phyloP scores from a whole-genome alignment of 2,113 vertebrate genomes.

The Hipposideros armiger region DNA sequence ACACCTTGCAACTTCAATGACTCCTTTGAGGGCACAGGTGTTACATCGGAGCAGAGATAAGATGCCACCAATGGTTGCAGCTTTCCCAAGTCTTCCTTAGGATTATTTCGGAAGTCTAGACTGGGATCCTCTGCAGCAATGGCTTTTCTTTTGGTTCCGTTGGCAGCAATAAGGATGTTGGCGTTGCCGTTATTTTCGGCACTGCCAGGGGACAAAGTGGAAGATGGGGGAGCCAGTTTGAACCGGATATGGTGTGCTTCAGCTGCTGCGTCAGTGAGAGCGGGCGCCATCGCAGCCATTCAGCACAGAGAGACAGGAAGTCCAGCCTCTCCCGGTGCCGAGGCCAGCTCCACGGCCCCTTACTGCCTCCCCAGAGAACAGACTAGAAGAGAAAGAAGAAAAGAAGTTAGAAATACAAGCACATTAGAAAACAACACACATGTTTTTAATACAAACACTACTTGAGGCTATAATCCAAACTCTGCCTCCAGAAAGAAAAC shows the following conservation, averaged over 20 bases:
- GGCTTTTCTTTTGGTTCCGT: constrained; percentile 94
- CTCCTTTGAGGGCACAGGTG: constrained; percentile 95
- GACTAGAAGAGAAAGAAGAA: constrained; percentile 87
- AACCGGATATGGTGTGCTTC: constrained; percentile 99
- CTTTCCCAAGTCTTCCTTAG: constrained; percentile 94
- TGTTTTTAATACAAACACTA: constrained; percentile 70
- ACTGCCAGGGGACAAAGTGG: constrained; percentile 96
- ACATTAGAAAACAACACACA: constrained; percentile 50
- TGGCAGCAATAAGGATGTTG: constrained; percentile 95
- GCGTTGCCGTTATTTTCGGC: constrained; percentile 97
- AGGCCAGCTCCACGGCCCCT: constrained; percentile 95
- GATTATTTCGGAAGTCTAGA: constrained; percentile 91
- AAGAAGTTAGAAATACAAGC: constrained; percentile 68
- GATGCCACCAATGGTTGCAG: constrained; percentile 96
- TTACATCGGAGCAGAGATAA: constrained; percentile 97
- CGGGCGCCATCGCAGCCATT: constrained; percentile 99
- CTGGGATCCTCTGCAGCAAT: constrained; percentile 91
- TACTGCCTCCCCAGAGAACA: constrained; percentile 93
- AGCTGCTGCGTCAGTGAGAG: constrained; percentile 99
- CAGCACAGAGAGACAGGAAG: constrained; percentile 97
- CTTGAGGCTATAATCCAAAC: constrained; percentile 37
- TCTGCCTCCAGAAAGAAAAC: constrained; percentile 1
- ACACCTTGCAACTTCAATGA: constrained; percentile 97
- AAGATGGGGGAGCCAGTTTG: constrained; percentile 99
- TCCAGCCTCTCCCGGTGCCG: constrained; percentile 92